A percentile compares a stretch with the other conserved stretches of the same genome.
These are phyloP conservation scores for Cliona cf. orientalis DNA, from an alignment of 37 sponge, comb jelly and placozoan species.

Conservation along the genomic window DNA sequence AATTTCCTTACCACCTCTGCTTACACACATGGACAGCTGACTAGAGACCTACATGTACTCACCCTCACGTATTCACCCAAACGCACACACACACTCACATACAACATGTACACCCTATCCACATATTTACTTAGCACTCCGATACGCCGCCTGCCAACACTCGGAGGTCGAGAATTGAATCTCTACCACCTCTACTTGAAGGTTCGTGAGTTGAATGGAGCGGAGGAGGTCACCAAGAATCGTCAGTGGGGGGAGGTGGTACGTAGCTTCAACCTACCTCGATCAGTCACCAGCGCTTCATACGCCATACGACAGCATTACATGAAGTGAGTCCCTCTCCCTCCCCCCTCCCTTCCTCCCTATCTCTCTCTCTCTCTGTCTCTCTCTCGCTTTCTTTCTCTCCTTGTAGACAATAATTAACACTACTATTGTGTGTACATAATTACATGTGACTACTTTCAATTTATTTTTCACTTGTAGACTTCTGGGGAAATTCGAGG, in stretches of 20 bases:
- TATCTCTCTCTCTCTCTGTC: too few relatives aligned
- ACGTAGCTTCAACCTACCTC: constrained; percentile 60
- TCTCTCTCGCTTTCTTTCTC: too few relatives aligned
- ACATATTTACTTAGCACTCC: constrained; percentile 46
- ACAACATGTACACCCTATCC: neutral
- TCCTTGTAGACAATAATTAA: too few relatives aligned
- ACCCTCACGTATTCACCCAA: constrained; percentile 10
- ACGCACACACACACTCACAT: constrained; percentile 7
- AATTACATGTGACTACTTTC: too few relatives aligned
- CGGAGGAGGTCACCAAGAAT: constrained; percentile 37
- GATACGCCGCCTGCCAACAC: constrained; percentile 49
- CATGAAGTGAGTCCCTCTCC: constrained; percentile 57
- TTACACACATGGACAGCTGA: too few relatives aligned
- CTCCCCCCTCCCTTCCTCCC: too few relatives aligned
- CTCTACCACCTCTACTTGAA: constrained; percentile 67
- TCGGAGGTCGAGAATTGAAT: constrained; percentile 69
- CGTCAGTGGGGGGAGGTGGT: constrained; percentile 70
- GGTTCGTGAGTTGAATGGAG: constrained; percentile 54
- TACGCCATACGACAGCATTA: constrained; percentile 65
- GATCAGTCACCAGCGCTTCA: constrained; percentile 64
- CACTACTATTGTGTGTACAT: too few relatives aligned
- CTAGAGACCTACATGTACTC: too few relatives aligned
- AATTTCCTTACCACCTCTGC: too few relatives aligned
- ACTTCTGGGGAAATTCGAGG: constrained; percentile 59
- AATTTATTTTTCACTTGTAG: too few relatives aligned